Percentiles rank a stretch among this genome's conserved stretches.
Conservation (phyloP, 2,888 invertebrate species). For the Arrhopalites spinosus region DNA sequence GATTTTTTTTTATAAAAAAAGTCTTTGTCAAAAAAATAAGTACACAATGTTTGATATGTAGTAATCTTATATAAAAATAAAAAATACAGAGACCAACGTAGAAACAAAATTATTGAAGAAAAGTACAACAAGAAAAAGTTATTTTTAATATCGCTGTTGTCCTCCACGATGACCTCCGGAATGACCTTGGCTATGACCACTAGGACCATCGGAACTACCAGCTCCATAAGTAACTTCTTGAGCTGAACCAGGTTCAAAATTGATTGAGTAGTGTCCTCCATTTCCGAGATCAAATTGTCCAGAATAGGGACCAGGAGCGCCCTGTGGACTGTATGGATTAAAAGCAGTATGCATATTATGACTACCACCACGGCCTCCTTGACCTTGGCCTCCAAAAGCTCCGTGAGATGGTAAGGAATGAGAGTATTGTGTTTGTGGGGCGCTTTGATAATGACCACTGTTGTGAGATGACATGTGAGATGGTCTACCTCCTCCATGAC, state of each 20-base stretch:
- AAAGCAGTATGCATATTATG: slow-evolving; percentile 35
- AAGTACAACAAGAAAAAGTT: slow-evolving; percentile 1
- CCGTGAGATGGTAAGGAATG: slow-evolving; percentile 26
- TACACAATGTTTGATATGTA: neutral
- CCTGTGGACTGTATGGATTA: slow-evolving; percentile 39
- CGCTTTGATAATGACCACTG: slow-evolving; percentile 24
- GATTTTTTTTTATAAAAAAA: too few species aligned
- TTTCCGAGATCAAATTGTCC: slow-evolving; percentile 54
- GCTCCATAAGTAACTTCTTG: slow-evolving; percentile 43
- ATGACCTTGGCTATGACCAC: neutral
- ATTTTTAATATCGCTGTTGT: slow-evolving; percentile 35
- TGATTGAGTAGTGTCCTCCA: slow-evolving; percentile 52
- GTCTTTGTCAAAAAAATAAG: too few species aligned
- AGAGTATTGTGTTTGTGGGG: slow-evolving; percentile 38
- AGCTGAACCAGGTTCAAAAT: slow-evolving; percentile 48
- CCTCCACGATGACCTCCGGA: neutral
- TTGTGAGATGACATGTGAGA: too few species aligned
- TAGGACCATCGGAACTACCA: slow-evolving; percentile 22
- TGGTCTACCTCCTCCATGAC: too few species aligned
- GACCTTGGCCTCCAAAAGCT: slow-evolving; percentile 4
- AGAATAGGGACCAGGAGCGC: slow-evolving; percentile 49
- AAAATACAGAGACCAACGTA: neutral
- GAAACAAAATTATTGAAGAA: slow-evolving; percentile 13
- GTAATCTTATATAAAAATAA: neutral
- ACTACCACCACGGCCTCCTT: slow-evolving; percentile 10